Conservation (phyloP, 2,797 vertebrate genomes). For the Caiman crocodilus region DNA sequence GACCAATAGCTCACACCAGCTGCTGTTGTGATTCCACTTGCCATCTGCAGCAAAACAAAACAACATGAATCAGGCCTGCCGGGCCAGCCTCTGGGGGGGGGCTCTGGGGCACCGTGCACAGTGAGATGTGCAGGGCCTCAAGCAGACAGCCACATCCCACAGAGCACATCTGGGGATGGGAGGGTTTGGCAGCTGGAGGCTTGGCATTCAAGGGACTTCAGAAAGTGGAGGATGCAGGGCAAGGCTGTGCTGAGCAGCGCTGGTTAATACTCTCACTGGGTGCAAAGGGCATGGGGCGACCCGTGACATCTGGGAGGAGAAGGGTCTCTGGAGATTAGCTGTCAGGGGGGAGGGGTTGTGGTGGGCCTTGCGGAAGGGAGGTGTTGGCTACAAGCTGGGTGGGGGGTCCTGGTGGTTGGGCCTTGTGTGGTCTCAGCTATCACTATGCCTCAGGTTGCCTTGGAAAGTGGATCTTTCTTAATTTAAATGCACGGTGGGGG, state of each 20-base stretch:
- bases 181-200: not conserved
- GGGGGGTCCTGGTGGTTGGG: not conserved
- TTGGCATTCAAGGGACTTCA: accelerated
- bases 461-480: not conserved
- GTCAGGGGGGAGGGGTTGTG: not conserved
- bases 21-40: not conserved
- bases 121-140: not conserved
- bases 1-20: not conserved
- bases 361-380: not conserved
- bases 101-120: not conserved
- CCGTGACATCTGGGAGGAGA: not conserved
- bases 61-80: not conserved
- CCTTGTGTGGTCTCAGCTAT: not conserved
- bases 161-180: not conserved
- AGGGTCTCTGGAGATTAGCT: not conserved
- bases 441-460: not conserved
- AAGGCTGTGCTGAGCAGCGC: not conserved
- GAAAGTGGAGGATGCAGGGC: accelerated
- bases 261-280: not conserved
- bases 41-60: not conserved
- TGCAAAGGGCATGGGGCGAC: not conserved
- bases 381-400: not conserved
- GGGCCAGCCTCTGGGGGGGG: not conserved
- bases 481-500: accelerated
- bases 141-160: accelerated